Evolutionary conservation across 1,140 invertebrate species (phyloP), one percentile per base, ranked within the genome.

Genomic region (Calephelis virginiensis): DNA sequence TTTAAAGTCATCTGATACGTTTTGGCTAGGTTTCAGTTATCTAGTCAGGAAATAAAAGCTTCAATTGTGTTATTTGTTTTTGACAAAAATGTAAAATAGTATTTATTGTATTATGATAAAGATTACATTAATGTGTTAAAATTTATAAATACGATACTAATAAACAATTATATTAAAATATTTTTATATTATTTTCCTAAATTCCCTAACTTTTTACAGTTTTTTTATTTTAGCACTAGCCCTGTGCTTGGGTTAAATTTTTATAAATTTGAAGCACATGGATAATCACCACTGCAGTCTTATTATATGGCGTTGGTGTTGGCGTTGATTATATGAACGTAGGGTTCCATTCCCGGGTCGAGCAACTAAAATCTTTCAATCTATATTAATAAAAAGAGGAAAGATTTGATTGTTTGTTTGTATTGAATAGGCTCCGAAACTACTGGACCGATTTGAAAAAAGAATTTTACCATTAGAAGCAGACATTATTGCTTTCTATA

Each of bases 11-110:
- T 28, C 28, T 28, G 17, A 56, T 38, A 59, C 56, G 37, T 59
- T 61, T 68, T 61, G 78, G 74, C 82, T 88, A 79, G 82, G 77
- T 81, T 81, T 66, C 61, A 75, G 70, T 71, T 78, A 76, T 81
- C 82, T 88, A 86, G 83, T 86, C 83, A 81, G 74, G 79, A 80
- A 73, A 81, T 77, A 77, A 76, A 80, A 74, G 73, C 72, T 73
- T 70, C 60, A 65, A 59, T 37, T 59, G 28, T 38, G 37, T 59
- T n/a, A 59, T 59, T 59, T 59, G 53, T 37, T 4, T 28, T 59
- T 59, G 53, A 40, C 28, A 59, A 59, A 37, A 8, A 38, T 77
- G 72, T 74, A 71, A 72, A 69, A 62, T 59, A 68, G 70, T 74
- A 77, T 77, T 77, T 77, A 72, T 74, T 72, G 63, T 67, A 56